phyloP scores from a whole-genome alignment of 2,113 vertebrate genomes.

The Nycticryphes semicollaris region DNA sequence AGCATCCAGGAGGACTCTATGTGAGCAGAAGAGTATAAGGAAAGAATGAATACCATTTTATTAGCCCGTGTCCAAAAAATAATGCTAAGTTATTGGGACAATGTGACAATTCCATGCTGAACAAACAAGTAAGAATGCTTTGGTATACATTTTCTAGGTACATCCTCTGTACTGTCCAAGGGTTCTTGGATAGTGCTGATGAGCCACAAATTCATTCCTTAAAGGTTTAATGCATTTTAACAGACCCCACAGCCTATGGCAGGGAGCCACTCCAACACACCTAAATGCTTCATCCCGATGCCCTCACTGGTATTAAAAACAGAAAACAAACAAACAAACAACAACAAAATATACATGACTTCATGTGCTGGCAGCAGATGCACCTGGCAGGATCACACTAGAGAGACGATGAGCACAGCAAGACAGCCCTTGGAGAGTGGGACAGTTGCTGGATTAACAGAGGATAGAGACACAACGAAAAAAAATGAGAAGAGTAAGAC shows the following conservation, averaged over 20 bases:
- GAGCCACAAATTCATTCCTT: background rate
- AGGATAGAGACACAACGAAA: background rate
- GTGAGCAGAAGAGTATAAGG: background rate
- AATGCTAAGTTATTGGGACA: background rate
- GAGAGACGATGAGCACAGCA: background rate
- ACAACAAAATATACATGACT: background rate
- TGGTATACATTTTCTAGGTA: background rate
- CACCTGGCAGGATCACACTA: background rate
- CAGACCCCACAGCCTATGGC: background rate
- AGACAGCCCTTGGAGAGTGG: background rate
- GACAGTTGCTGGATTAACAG: background rate
- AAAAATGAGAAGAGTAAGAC: background rate
- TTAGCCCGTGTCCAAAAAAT: background rate
- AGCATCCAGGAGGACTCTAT: accelerated
- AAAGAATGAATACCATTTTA: background rate
- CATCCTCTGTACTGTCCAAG: background rate
- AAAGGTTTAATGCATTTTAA: background rate
- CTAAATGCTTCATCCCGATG: background rate
- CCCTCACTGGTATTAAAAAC: background rate
- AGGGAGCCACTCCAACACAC: background rate
- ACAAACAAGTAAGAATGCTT: background rate
- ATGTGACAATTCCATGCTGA: background rate
- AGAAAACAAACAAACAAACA: background rate
- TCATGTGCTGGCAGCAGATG: constrained; percentile 33
- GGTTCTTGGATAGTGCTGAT: background rate